Conservation (phyloP, 2,113 vertebrate genomes). For the Centrocercus urophasianus region DNA sequence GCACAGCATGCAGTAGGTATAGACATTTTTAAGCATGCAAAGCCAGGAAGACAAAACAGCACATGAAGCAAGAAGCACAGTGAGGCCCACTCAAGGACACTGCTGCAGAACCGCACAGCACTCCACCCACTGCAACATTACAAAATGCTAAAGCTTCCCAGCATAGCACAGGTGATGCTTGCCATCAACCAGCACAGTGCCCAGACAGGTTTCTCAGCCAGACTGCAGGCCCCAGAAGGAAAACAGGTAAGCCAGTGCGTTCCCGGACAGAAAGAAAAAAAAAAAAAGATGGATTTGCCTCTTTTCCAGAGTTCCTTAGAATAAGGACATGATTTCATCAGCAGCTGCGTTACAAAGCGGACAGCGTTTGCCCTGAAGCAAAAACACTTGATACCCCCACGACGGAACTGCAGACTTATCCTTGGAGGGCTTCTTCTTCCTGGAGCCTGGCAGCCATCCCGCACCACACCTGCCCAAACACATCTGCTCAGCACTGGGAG, state of each 20-base stretch:
- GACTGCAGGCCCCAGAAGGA: background rate
- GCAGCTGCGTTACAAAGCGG: background rate
- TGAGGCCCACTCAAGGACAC: background rate
- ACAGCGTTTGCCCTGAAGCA: background rate
- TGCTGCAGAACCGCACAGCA: background rate
- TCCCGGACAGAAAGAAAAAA: background rate
- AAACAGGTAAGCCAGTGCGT: background rate
- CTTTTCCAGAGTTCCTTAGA: background rate
- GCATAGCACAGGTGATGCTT: background rate
- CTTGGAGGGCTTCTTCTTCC: background rate
- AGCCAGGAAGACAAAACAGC: background rate
- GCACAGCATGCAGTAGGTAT: background rate
- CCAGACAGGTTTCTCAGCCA: background rate
- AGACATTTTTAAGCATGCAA: background rate
- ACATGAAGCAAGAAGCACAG: background rate
- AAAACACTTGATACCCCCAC: background rate
- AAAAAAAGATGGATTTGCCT: background rate
- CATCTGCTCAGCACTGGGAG: constrained; percentile 12
- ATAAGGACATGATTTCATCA: background rate
- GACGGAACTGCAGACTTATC: background rate
- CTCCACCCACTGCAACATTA: background rate
- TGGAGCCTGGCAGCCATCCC: background rate
- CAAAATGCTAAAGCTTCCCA: background rate
- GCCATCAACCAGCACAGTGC: background rate
- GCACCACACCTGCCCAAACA: constrained; percentile 33